Evolutionary conservation across 1,140 invertebrate species (phyloP).

Genomic region (Adoxophyes honmai): DNA sequence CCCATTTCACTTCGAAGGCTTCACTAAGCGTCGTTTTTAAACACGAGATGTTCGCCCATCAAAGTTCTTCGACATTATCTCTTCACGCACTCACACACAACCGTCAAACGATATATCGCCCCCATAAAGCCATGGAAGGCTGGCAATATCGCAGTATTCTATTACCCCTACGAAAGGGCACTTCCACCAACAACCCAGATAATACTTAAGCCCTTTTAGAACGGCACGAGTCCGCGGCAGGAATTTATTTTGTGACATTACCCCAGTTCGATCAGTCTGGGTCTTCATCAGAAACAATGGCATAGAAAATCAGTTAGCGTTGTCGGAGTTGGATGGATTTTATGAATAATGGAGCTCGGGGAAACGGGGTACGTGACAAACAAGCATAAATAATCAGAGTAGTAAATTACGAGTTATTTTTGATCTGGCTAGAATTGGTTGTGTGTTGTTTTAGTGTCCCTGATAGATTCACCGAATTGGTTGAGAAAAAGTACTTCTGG

Average conservation of each 20-base stretch:
- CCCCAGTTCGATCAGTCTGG: neutral
- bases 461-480: no score
- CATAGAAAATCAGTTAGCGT: neutral
- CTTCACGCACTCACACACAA: neutral
- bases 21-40: no score
- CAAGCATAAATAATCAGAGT: no score
- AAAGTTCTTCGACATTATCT: neutral
- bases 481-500: no score
- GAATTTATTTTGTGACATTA: neutral
- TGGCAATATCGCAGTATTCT: neutral
- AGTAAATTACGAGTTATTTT: no score
- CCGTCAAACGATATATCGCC: neutral
- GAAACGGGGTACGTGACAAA: no score
- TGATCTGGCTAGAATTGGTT: no score
- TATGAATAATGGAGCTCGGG: no score
- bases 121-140: neutral
- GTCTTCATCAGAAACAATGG: neutral
- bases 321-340: no score
- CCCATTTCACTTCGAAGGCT: neutral
- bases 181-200: neutral
- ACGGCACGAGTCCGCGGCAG: neutral
- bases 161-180: neutral
- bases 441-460: no score
- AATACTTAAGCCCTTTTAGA: neutral
- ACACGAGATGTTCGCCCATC: neutral